A percentile compares a stretch with the other conserved stretches of the same genome.
These are phyloP conservation scores for Conger conger DNA, from an alignment of 2,113 vertebrate genomes.

Conservation along the genomic window DNA sequence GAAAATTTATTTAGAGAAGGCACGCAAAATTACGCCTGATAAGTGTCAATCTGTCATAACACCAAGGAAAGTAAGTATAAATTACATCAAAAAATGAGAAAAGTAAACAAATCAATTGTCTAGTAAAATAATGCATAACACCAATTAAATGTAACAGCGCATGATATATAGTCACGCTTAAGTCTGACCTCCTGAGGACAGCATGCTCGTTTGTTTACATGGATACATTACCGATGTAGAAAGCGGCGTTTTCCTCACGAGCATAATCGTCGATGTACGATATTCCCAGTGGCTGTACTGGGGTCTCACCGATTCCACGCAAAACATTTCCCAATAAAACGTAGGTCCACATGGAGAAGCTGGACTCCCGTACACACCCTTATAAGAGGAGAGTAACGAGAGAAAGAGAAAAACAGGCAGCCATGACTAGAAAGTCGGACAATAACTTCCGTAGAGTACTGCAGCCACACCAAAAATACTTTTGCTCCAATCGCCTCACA, in stretches of 20 bases:
- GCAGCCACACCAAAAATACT: background rate
- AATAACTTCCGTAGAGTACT: no score
- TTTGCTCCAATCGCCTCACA: background rate
- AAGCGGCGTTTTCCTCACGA: conserved; percentile 83
- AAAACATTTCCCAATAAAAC: conserved; percentile 85
- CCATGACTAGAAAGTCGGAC: background rate
- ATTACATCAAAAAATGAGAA: background rate
- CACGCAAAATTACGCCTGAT: background rate
- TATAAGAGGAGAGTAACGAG: conserved; percentile 21
- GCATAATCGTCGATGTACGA: conserved; percentile 91
- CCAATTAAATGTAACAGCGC: background rate
- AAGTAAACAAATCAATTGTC: background rate
- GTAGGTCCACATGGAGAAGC: conserved; percentile 85
- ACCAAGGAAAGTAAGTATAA: background rate
- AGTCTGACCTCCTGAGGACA: background rate
- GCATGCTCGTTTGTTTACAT: background rate
- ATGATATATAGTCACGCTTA: background rate
- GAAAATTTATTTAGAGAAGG: background rate
- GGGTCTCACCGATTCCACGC: conserved; percentile 88
- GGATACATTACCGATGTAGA: conserved; percentile 82
- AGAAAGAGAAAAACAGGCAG: background rate
- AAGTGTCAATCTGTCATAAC: background rate
- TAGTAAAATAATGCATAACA: background rate
- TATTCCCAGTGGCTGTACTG: conserved; percentile 83
- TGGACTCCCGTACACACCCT: conserved; percentile 77